These are phyloP conservation scores for Myoxocephalus aenaeus DNA, from an alignment of 2,797 vertebrate genomes.

Conservation along the genomic window DNA sequence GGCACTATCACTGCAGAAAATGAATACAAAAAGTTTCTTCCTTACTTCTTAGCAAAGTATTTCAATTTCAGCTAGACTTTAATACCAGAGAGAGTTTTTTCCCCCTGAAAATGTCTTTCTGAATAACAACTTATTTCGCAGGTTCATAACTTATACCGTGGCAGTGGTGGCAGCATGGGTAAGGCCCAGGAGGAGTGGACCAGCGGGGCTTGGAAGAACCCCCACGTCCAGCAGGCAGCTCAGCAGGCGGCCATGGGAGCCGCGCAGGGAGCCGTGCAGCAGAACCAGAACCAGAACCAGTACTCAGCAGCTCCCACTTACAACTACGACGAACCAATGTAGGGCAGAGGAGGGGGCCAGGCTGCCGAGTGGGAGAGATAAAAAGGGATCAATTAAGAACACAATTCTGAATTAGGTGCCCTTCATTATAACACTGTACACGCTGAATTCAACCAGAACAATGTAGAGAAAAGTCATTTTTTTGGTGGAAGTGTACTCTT, in stretches of 20 bases:
- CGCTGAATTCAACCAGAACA: constrained; percentile 60
- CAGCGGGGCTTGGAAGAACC: constrained; percentile 97
- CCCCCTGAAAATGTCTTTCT: neutral
- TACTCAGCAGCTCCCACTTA: constrained; percentile 97
- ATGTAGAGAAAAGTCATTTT: constrained; percentile 44
- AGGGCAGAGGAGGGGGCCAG: constrained; percentile 72
- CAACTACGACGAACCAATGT: constrained; percentile 97
- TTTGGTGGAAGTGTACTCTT: constrained; percentile 45
- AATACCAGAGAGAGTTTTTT: neutral
- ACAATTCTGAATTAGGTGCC: constrained; percentile 78
- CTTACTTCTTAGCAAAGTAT: neutral
- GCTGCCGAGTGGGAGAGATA: constrained; percentile 62
- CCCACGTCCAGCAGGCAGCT: constrained; percentile 94
- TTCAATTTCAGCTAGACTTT: neutral
- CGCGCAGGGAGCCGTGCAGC: constrained; percentile 90
- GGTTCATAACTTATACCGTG: constrained; percentile 98
- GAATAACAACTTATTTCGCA: constrained; percentile 51
- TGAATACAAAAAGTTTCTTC: neutral
- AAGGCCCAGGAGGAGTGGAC: constrained; percentile 99
- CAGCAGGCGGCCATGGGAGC: constrained; percentile 95
- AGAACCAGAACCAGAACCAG: constrained; percentile 79
- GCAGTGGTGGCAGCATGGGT: constrained; percentile 95
- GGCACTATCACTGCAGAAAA: neutral
- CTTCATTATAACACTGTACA: constrained; percentile 68
- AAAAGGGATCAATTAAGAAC: constrained; percentile 79